A percentile compares a stretch with the other conserved stretches of the same genome.
Conservation (phyloP, 2,888 invertebrate species). For the Acanthosepion lycidas region DNA sequence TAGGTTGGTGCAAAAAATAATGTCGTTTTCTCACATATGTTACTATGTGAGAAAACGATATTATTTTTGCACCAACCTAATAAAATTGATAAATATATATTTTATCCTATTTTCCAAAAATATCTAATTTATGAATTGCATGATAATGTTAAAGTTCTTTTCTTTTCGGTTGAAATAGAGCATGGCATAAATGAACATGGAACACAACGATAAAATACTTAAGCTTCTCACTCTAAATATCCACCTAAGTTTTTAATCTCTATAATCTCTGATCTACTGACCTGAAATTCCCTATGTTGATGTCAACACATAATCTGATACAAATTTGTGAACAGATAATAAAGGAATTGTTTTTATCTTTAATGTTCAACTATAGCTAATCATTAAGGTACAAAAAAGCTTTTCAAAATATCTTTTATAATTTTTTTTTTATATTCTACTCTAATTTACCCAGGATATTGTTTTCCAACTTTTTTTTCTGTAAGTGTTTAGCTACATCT, state of each 20-base stretch:
- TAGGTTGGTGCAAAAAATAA: too few species aligned
- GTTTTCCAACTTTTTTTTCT: too few species aligned
- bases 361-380: background rate
- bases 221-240: background rate
- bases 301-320: background rate
- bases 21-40: too few species aligned
- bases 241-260: background rate
- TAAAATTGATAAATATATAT: background rate
- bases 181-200: background rate
- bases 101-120: background rate
- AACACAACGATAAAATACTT: background rate
- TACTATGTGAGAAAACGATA: too few species aligned
- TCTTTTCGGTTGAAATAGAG: background rate
- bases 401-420: too few species aligned
- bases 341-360: background rate
- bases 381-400: too few species aligned
- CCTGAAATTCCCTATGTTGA: background rate
- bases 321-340: background rate
- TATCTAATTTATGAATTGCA: background rate
- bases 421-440: too few species aligned
- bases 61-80: too few species aligned
- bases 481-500: too few species aligned
- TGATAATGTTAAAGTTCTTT: background rate
- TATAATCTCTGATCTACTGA: background rate
- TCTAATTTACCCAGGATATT: too few species aligned